Evolutionary conservation across 1,140 invertebrate genomes (phyloP).

Genomic region (Euschistus heros): DNA sequence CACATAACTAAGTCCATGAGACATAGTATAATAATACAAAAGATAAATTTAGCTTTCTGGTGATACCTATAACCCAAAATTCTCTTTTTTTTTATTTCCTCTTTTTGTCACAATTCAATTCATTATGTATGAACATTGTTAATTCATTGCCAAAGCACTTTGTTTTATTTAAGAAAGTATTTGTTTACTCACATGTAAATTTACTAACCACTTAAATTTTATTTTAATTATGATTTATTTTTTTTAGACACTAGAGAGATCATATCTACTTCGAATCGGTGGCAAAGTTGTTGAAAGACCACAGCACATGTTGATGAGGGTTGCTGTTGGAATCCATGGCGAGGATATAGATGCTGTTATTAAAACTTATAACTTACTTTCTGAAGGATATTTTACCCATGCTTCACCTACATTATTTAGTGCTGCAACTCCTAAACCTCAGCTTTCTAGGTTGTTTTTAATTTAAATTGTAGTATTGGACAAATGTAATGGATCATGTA

Average conservation of each 20-base stretch:
- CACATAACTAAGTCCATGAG: too few relatives aligned
- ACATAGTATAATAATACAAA: too few relatives aligned
- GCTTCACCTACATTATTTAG: conserved; percentile 85
- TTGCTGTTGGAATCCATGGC: conserved; percentile 91
- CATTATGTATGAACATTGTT: too few relatives aligned
- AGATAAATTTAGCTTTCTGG: too few relatives aligned
- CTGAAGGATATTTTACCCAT: conserved; percentile 95
- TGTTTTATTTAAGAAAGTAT: too few relatives aligned
- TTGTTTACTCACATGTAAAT: too few relatives aligned
- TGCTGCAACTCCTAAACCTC: conserved; percentile 81
- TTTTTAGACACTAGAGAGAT: conserved; percentile 76
- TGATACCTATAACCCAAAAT: too few relatives aligned
- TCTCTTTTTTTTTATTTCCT: too few relatives aligned
- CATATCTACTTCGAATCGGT: conserved; percentile 89
- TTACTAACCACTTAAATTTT: too few relatives aligned
- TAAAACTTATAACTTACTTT: conserved; percentile 93
- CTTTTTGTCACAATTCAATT: too few relatives aligned
- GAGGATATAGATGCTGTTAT: conserved; percentile 88
- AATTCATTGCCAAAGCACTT: too few relatives aligned
- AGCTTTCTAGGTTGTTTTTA: conserved; percentile 62
- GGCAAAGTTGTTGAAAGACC: conserved; percentile 91
- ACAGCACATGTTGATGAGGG: conserved; percentile 98
- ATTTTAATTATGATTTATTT: neutral
- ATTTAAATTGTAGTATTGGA: neutral
- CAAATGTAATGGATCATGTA: neutral